phyloP scores from a whole-genome alignment of 2,113 vertebrate species.

The Cryptotis parvus region DNA sequence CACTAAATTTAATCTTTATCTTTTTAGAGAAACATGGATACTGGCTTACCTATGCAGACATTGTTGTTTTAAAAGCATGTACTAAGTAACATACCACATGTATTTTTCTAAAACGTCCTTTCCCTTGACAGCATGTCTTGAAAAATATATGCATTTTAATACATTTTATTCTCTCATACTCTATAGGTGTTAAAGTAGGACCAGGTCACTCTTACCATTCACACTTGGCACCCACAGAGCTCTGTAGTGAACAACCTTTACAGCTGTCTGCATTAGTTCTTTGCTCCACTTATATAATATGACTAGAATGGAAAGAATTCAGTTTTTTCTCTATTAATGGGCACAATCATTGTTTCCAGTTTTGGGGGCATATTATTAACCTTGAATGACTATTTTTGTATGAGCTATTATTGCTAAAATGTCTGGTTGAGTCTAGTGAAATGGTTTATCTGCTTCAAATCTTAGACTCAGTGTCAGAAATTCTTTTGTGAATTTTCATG shows the following conservation, averaged over 20 bases:
- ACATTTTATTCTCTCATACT: not conserved
- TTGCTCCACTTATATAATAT: no score
- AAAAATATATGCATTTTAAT: not conserved
- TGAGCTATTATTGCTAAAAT: not conserved
- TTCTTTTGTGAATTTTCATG: not conserved
- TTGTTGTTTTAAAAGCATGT: no score
- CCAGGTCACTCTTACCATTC: not conserved
- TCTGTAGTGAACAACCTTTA: not conserved
- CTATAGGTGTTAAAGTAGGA: not conserved
- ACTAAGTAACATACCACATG: not conserved
- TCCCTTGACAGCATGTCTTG: not conserved
- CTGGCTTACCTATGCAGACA: no score
- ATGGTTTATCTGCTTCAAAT: slow-evolving; percentile 48
- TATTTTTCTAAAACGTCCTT: not conserved
- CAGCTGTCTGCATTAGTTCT: not conserved
- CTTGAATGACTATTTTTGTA: not conserved
- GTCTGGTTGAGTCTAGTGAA: not conserved
- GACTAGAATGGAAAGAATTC: no score
- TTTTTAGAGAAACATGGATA: no score
- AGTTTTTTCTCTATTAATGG: not conserved
- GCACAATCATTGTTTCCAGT: not conserved
- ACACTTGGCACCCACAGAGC: fast-evolving
- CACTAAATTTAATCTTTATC: no score
- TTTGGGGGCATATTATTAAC: not conserved
- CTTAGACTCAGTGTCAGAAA: not conserved